Conservation (phyloP, 2,888 invertebrate species). For the Aporophyla lueneburgensis region DNA sequence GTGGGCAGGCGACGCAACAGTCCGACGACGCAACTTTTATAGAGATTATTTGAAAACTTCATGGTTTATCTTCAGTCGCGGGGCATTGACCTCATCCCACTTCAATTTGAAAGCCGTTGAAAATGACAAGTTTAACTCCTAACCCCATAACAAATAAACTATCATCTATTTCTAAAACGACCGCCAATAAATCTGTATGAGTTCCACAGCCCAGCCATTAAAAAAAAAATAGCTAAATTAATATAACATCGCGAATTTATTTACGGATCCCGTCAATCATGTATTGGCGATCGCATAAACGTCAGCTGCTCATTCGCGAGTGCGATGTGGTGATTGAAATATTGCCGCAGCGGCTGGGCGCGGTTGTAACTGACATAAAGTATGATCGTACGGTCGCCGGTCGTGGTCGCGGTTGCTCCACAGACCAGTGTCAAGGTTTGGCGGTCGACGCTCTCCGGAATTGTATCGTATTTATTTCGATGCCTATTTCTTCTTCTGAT, state of each 20-base stretch:
- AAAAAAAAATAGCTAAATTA: conserved; percentile 18
- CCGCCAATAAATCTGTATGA: conserved; percentile 46
- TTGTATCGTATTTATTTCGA: conserved; percentile 19
- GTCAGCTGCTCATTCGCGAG: conserved; percentile 23
- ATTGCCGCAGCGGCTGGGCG: conserved; percentile 15
- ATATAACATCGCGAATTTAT: conserved; percentile 42
- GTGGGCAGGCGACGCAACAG: too few species aligned
- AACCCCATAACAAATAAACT: neutral
- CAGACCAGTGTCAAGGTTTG: conserved; percentile 60
- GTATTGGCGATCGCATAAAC: conserved; percentile 39
- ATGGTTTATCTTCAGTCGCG: too few species aligned
- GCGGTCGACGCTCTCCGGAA: conserved; percentile 53
- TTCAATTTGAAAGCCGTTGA: conserved; percentile 1
- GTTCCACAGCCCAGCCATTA: conserved; percentile 33
- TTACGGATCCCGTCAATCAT: conserved; percentile 43
- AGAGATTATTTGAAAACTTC: too few species aligned
- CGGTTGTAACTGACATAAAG: conserved; percentile 32
- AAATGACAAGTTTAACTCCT: neutral
- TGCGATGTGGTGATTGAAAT: conserved; percentile 55
- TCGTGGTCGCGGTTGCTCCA: conserved; percentile 27
- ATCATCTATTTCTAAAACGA: conserved; percentile 18
- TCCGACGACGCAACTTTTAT: too few species aligned
- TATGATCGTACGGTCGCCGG: conserved; percentile 28
- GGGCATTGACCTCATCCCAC: too few species aligned
- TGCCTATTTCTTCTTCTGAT: conserved; percentile 11